A percentile compares a stretch with the other conserved stretches of the same genome.
Evolutionary conservation across 2,113 vertebrate species (phyloP).

Genomic region (Hemicordylus capensis): DNA sequence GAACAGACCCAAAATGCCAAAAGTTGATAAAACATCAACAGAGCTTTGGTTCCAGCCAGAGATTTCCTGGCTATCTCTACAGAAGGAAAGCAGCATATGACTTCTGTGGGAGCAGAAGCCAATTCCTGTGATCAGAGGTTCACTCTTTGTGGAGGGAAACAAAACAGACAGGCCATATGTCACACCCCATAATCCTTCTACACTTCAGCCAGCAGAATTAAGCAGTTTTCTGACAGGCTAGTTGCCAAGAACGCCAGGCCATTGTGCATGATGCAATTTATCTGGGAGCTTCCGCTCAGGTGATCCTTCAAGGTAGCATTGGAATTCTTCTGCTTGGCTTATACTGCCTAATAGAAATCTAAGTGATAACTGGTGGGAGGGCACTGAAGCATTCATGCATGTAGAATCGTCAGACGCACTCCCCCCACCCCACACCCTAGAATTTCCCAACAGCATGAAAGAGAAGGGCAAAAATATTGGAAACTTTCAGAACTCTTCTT

Average conservation of each 20-base stretch:
- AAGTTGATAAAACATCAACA: background rate
- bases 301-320: conserved; percentile 64
- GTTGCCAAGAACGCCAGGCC: conserved; percentile 1
- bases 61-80: background rate
- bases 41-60: background rate
- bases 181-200: conserved; percentile 11
- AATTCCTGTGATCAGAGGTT: conserved; percentile 18
- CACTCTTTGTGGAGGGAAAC: background rate
- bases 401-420: conserved; percentile 50
- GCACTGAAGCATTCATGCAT: conserved; percentile 68
- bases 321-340: conserved; percentile 73
- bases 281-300: conserved; percentile 59
- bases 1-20: background rate
- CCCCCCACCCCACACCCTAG: conserved; percentile 46
- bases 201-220: conserved; percentile 39
- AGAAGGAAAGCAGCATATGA: background rate
- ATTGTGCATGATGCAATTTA: conserved; percentile 40
- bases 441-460: conserved; percentile 49
- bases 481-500: conserved; percentile 34
- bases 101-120: rapidly evolving
- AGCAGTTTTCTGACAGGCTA: conserved; percentile 47
- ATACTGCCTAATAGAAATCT: conserved; percentile 64
- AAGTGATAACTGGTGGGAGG: conserved; percentile 64
- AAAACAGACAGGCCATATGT: background rate
- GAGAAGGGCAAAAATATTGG: conserved; percentile 18